These are phyloP conservation scores for Phocoena phocoena DNA, from an alignment of 2,113 vertebrate genomes.

Conservation along the genomic window DNA sequence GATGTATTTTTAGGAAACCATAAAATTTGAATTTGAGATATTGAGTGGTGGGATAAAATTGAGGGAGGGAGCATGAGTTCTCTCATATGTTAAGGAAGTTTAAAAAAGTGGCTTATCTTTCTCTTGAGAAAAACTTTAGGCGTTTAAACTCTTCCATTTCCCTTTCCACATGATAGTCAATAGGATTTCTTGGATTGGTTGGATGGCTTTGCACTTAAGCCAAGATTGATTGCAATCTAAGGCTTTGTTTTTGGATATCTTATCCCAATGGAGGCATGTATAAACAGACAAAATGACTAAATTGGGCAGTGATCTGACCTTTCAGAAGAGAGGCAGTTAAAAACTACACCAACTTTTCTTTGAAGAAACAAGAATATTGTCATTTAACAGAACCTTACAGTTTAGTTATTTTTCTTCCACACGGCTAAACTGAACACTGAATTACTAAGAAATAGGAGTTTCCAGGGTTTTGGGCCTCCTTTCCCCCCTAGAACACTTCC, in stretches of 20 bases:
- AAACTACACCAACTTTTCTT: conserved; percentile 68
- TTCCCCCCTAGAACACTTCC: background rate
- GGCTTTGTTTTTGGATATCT: conserved; percentile 83
- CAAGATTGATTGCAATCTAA: conserved; percentile 79
- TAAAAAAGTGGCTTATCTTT: conserved; percentile 49
- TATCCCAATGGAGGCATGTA: conserved; percentile 76
- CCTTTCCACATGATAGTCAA: conserved; percentile 61
- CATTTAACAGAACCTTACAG: conserved; percentile 43
- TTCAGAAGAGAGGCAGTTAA: conserved; percentile 73
- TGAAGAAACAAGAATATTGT: conserved; percentile 72
- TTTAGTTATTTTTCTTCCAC: conserved; percentile 68
- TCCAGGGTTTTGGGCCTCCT: conserved; percentile 57
- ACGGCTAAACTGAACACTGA: conserved; percentile 53
- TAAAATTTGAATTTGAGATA: conserved; percentile 62
- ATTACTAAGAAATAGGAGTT: conserved; percentile 74
- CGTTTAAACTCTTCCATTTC: conserved; percentile 62
- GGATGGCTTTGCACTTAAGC: conserved; percentile 75
- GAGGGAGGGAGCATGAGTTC: background rate
- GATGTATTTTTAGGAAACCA: conserved; percentile 68
- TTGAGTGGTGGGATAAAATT: background rate
- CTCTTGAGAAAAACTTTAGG: conserved; percentile 66
- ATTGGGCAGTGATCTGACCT: conserved; percentile 71
- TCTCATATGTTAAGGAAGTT: background rate
- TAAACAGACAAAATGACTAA: conserved; percentile 79
- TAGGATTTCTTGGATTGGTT: conserved; percentile 72